Base-by-base conservation (phyloP, 2,113 vertebrate species). In the Marcusenius ussheri region DNA sequence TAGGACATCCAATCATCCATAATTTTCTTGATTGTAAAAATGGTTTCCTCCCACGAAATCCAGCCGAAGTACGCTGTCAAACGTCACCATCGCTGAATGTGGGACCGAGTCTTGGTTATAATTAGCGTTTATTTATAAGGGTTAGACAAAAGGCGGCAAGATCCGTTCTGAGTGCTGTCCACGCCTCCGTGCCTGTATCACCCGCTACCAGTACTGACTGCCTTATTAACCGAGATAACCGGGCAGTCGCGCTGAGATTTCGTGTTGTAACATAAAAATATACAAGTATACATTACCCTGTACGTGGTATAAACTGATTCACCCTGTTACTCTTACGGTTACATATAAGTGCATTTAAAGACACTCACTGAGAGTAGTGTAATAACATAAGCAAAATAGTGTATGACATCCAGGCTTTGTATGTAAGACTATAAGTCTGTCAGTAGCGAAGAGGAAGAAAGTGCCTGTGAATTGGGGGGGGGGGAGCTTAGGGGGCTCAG, bases 71-170 rank as follows among this genome's bases (percentile, higher is more conserved):
- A 19, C 42, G 70, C 56, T 80, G 77, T 89, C 87, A 88, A 85
- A 85, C 56, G 90, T 42, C 87, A 88, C 74, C 80, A 17, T 85
- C 53, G 49, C 51, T 24, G 74, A 90, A 83, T 58, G 45, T 6
- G 51, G n/a, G 39, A 88, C 49, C 49, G 88, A 88, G 35, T 21
- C 50, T 39, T 39, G 19, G 70, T 80, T 70, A 83, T 90, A 90
- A 90, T 88, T 77, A 31, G 50, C 49, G 62, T 80, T 35, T 46
- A 87, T 50, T 87, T 87, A 74, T 46, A 49, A 58, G 47, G 9
- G 7, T 74, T 90, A 35, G 45, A 90, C 83, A 87, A 89, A 89
- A 89, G 83, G 53, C 42, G n/a, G 46, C 35, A 8, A 50, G 58
- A 35, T 62, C 62, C 24, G 46, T 87, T 24, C 27, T 87, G 83